Conservation (phyloP, 53 echinoderm and acorn worm species). For the Zoroaster sp. region DNA sequence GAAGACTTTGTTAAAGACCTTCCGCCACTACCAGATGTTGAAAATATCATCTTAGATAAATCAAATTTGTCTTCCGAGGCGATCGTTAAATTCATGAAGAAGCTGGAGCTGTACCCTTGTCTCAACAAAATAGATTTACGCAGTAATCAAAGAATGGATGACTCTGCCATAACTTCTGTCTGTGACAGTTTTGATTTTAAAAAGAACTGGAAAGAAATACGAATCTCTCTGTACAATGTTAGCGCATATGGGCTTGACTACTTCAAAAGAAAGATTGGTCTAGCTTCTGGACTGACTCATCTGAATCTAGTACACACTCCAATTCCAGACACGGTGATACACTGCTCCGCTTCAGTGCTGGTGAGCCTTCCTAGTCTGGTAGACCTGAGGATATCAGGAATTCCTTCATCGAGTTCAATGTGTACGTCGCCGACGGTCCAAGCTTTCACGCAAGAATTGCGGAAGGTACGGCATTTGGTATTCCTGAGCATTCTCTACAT, state of each 20-base stretch:
- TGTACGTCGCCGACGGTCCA: conserved; percentile 1
- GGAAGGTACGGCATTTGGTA: neutral
- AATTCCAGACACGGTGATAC: conserved; percentile 49
- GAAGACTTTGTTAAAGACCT: conserved; percentile 32
- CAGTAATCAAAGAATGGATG: conserved; percentile 30
- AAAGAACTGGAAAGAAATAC: neutral
- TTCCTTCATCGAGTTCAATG: neutral
- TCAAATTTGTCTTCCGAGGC: conserved; percentile 39
- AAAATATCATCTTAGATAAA: conserved; percentile 57
- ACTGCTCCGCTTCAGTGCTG: conserved; percentile 23
- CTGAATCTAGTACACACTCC: conserved; percentile 68
- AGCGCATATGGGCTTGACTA: conserved; percentile 11
- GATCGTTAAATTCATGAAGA: conserved; percentile 25
- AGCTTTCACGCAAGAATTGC: conserved; percentile 31
- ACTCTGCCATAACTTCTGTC: conserved; percentile 2
- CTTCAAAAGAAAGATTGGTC: neutral
- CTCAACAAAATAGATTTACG: conserved; percentile 53
- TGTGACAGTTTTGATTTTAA: neutral
- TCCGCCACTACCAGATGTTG: conserved; percentile 8
- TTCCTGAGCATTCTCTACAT: conserved; percentile 66
- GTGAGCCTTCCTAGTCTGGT: conserved; percentile 9
- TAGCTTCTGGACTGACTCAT: conserved; percentile 22
- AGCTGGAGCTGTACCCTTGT: conserved; percentile 17
- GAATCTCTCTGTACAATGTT: conserved; percentile 57
- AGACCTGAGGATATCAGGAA: conserved; percentile 65